Evolutionary conservation across 2,888 invertebrate genomes (phyloP), one percentile per base, ranked within the genome.

Genomic region (Pseudococcus jackbeardsleyi): DNA sequence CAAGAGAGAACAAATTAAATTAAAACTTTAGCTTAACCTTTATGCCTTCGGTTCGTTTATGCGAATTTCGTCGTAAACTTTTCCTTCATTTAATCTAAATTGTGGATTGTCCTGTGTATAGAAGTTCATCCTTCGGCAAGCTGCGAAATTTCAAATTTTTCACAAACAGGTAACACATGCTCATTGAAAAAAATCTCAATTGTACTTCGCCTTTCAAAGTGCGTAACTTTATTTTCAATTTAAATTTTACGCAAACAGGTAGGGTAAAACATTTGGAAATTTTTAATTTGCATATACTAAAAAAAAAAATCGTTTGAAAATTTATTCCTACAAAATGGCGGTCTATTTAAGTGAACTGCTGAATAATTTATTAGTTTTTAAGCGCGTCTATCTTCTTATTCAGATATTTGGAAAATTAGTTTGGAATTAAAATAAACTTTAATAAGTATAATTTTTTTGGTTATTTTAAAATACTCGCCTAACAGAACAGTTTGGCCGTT

Each of bases 331-430:
- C 46, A 19, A 46, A 82, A 82, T 82, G 79, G 79, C 19, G 79
- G 79, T 46, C 79, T 46, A 82, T 82, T 82, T 82, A 82, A 82
- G 79, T 46, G 79, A 82, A 46, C 79, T 82, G 46, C 19, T 82
- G 79, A 82, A 82, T 82, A 82, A 82, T 82, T 82, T 46, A 82
- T 82, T 46, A 82, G 79, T 82, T 82, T 46, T 82, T 82, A 82
- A 82, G 46, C 79, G 46, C 79, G 19, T 26, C 46, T 46, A 82
- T 82, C 39, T 46, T 82, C 22, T 82, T 82, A 82, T 46, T 46
- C 42, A 82, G 79, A 82, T 82, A 82, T 82, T 82, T 82, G n/a
- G 79, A 19, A 64, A 82, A 82, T 82, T 82, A 82, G 79, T 82
- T 82, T 82, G 79, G 79, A 82, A 82, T 82, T 46, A 19, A 82